These are phyloP conservation scores for Hemicrepidius hirtus DNA, from an alignment of 2,888 invertebrate species.

Conservation along the genomic window DNA sequence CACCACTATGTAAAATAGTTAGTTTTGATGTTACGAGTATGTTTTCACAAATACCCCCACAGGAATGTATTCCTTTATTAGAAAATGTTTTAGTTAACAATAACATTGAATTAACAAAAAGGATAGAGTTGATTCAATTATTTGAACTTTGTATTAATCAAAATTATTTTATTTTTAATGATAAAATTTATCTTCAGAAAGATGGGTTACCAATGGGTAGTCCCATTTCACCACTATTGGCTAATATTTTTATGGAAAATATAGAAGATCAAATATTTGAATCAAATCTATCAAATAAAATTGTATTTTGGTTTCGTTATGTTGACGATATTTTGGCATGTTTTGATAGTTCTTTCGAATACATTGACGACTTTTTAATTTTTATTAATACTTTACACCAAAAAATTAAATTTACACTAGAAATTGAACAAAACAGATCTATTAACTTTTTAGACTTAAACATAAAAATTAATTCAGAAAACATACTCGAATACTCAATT, in stretches of 20 bases:
- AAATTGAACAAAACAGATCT: no score
- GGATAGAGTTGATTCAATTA: background rate
- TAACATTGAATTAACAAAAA: no score
- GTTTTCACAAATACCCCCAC: background rate
- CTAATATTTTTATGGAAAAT: background rate
- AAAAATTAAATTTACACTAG: background rate
- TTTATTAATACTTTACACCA: background rate
- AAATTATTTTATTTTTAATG: no score
- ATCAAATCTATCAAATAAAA: background rate
- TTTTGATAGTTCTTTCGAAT: background rate
- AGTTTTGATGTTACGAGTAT: background rate
- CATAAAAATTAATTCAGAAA: no score
- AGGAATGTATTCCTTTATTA: background rate
- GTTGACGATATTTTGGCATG: background rate
- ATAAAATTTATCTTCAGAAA: background rate
- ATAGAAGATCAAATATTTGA: background rate
- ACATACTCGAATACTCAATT: no score
- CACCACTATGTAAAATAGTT: background rate
- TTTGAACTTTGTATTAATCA: background rate
- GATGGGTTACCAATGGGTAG: background rate
- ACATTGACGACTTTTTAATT: background rate
- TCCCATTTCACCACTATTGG: no score
- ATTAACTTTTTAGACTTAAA: no score
- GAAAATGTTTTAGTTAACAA: background rate
- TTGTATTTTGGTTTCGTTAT: background rate